Evolutionary conservation across 2,113 vertebrate species (phyloP), one percentile per base, ranked within the genome.

Genomic region (Aegotheles bennettii): DNA sequence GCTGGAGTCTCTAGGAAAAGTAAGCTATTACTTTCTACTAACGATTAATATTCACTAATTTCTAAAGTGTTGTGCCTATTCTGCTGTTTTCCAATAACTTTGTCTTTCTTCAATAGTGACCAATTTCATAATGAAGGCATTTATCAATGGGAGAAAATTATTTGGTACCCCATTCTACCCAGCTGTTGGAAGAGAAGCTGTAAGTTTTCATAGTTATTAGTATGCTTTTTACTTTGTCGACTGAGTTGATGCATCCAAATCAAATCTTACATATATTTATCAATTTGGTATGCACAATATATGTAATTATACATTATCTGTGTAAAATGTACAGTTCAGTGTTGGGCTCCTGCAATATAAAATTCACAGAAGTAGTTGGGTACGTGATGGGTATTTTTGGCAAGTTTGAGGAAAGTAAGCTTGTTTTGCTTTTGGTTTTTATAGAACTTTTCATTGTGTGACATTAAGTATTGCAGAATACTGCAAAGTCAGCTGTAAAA

Each of bases 81-180:
- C 47, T 56, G 29, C 50, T 79, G 36, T 92, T 79, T 73, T 91
- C 28, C 57, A 84, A 86, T 89, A 61, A 84, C 70, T 60, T 91
- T 54, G 16, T 98, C 71, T 92, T 96, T 97, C 84, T 86, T 95
- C 56, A 74, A 86, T 87, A 99, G 99, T 99, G 99, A 99, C 99
- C 28, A 99, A 99, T 98, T 99, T 99, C 97, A 99, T 99, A 97
- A 99, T 99, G 99, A 99, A 99, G 97, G 99, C 99, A 23, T 99
- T 99, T 96, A 99, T 99, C 81, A 99, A 99, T 33, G 99, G 99
- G 77, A 99, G 99, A 92, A 99, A 99, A 96, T 94, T 99, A 89
- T 99, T 99, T 92, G 99, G 99, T 73, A 99, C 98, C 12, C 99
- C 99, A 1, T 99, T 98, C 97, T 99, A 98, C 96, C 99, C 99